These are phyloP conservation scores for Bergia sp. DNA, from an alignment of 92 coral and sea anemone species.

Conservation along the genomic window DNA sequence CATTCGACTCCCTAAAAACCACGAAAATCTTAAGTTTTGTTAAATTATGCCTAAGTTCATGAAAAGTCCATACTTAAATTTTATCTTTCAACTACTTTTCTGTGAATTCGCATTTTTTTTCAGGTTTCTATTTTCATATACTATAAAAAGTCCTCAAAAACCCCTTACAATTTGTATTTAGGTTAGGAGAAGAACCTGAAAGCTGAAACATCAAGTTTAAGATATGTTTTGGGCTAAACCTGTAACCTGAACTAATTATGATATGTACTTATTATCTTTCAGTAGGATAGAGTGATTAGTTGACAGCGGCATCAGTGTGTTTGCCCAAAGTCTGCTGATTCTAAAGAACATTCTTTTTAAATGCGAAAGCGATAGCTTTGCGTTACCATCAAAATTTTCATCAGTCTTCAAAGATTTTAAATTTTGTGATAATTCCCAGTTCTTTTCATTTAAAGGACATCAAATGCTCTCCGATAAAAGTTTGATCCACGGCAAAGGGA, in stretches of 20 bases:
- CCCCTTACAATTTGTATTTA: neutral
- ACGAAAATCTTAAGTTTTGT: neutral
- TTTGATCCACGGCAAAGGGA: neutral
- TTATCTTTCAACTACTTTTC: neutral
- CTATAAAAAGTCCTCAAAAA: neutral
- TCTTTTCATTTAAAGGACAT: neutral
- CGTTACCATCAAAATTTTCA: neutral
- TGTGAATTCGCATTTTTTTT: neutral
- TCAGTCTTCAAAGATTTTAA: neutral
- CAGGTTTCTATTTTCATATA: neutral
- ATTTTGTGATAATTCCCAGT: neutral
- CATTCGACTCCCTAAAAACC: neutral
- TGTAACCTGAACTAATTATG: neutral
- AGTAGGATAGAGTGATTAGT: neutral
- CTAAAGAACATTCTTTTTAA: constrained; percentile 2
- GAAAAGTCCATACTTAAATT: neutral
- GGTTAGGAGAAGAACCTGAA: neutral
- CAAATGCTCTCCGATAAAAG: neutral
- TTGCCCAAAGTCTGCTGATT: neutral
- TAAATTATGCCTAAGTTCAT: neutral
- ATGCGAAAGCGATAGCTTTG: neutral
- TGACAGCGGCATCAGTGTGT: neutral
- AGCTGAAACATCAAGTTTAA: neutral
- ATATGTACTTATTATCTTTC: neutral
- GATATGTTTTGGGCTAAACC: neutral